Percentiles rank a stretch among this genome's conserved stretches.
Evolutionary conservation across 2,113 vertebrate species (phyloP).

Genomic region (Chelonoidis abingdonii): DNA sequence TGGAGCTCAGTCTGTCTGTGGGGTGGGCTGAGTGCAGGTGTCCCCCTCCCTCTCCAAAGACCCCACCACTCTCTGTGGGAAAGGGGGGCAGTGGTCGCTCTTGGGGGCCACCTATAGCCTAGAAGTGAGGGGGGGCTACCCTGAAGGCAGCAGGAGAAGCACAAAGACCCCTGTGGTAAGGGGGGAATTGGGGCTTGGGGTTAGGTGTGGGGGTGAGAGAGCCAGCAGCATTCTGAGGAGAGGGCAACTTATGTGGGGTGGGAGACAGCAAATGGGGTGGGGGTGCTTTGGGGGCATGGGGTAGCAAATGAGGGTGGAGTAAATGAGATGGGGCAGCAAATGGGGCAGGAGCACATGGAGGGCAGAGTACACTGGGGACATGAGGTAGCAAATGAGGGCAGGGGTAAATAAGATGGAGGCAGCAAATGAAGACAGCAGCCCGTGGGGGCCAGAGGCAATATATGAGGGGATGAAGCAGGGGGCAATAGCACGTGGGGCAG

Average conservation of each 20-base stretch:
- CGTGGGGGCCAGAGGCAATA: not conserved
- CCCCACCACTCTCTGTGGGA: not conserved
- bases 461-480: not conserved
- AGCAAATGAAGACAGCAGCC: not conserved
- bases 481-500: not conserved
- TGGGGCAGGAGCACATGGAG: not conserved
- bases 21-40: not conserved
- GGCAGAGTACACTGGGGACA: not conserved
- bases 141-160: fast-evolving
- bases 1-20: not conserved
- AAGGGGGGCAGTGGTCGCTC: not conserved
- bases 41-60: not conserved
- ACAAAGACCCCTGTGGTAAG: not conserved
- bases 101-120: not conserved
- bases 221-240: not conserved
- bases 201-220: not conserved
- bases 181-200: too few species aligned
- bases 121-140: not conserved
- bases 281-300: not conserved
- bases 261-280: not conserved
- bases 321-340: not conserved
- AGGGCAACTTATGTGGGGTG: not conserved
- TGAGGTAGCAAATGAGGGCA: not conserved
- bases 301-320: not conserved
- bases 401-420: not conserved